Base-by-base conservation (phyloP, 2,113 vertebrate species). In the Hypanus sabinus region DNA sequence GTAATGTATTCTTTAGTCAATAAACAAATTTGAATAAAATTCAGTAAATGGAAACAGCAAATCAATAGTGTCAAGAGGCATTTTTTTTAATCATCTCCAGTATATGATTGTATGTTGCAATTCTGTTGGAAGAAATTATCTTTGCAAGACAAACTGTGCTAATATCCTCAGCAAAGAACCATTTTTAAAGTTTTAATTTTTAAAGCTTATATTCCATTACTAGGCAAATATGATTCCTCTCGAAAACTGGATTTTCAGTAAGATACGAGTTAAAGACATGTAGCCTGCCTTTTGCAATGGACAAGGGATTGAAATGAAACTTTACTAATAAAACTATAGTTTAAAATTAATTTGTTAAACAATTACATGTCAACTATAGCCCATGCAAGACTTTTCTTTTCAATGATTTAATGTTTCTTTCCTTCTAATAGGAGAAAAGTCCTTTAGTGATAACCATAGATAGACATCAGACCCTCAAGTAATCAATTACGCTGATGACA, bases 21-120 rank as follows among this genome's bases (percentile, higher is more conserved):
- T 90, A 30, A 65, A 60, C 60, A 65, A 33, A 65, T 90, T 90
- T 65, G 65, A 90, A 90, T 90, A 65, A 90, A 65, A 65, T 90
- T 83, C 16, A 46, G 36, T 83, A 36, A 36, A 33, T 36, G 85
- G 33, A 65, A 65, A 90, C 83, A 87, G 27, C 83, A 30, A 65
- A 65, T 90, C 57, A 90, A 60, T 65, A 24, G 85, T 10, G 57
- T 11, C 24, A 30, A 62, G 14, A 57, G 46, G 83, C 7, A 20
- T 1, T 2, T 22, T 87, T 87, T 87, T 55, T 85, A 38, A 85
- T 85, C 57, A 85, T 85, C 9, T 73, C 18, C 77, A 33, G 18
- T 55, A 81, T 27, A 87, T 87, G 9, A 87, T 8, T 55, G 38
- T 14, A 88, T 60, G 57, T 20, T 88, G 85, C 12, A 60, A 62